These are phyloP conservation scores for Pomatostomus ruficeps DNA, from an alignment of 2,113 vertebrate species.

Conservation along the genomic window DNA sequence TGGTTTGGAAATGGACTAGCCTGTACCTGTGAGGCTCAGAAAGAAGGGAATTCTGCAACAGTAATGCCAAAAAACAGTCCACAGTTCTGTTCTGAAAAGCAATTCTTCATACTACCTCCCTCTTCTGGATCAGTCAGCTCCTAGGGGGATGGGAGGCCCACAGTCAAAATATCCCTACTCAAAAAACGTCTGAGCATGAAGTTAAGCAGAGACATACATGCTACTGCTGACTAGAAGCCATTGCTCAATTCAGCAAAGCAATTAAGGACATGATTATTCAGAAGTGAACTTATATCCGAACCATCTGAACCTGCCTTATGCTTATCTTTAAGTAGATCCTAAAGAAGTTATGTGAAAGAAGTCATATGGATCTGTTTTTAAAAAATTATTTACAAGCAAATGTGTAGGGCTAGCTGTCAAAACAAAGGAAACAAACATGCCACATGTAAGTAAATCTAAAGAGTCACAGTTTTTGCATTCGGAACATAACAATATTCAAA, in stretches of 20 bases:
- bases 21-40: not conserved
- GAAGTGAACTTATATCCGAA: not conserved
- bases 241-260: not conserved
- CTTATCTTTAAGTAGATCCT: not conserved
- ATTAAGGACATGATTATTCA: not conserved
- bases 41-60: not conserved
- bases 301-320: slow-evolving; percentile 9
- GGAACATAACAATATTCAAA: not conserved
- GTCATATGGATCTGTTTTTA: not conserved
- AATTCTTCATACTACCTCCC: not conserved
- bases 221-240: not conserved
- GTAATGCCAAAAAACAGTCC: not conserved
- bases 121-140: not conserved
- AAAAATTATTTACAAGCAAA: not conserved
- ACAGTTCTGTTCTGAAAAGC: not conserved
- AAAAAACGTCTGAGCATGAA: not conserved
- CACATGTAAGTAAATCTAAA: not conserved
- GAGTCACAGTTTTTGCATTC: not conserved
- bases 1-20: not conserved
- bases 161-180: not conserved
- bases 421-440: slow-evolving; percentile 1
- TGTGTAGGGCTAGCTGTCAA: slow-evolving; percentile 1
- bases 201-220: not conserved
- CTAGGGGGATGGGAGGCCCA: not conserved
- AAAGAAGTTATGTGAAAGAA: not conserved